Percentiles rank a stretch among this genome's conserved stretches.
These are phyloP conservation scores for Eupithecia insigniata DNA, from an alignment of 2,888 invertebrate species.

Conservation along the genomic window DNA sequence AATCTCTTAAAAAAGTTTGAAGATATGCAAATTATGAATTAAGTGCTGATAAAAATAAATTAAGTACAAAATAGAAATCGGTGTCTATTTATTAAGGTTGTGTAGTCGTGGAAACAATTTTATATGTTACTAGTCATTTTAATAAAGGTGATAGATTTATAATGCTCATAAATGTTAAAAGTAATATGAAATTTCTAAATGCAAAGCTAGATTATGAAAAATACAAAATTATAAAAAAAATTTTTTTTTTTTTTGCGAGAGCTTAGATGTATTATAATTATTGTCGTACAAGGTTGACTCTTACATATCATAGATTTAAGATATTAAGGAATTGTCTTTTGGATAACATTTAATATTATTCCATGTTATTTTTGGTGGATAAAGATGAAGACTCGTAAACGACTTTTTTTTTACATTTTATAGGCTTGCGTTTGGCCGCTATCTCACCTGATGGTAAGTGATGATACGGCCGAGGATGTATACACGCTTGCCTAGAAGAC, in stretches of 20 bases:
- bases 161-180: conserved; percentile 12
- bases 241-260: conserved; percentile 30
- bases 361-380: conserved; percentile 7
- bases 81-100: conserved; percentile 61
- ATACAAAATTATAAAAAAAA: background rate
- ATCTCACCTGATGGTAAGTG: too few relatives aligned
- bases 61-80: conserved; percentile 43
- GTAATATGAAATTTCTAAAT: conserved; percentile 16
- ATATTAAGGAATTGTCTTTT: conserved; percentile 26
- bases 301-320: conserved; percentile 61
- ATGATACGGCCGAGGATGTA: too few relatives aligned
- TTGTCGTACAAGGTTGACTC: conserved; percentile 49
- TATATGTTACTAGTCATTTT: conserved; percentile 47
- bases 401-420: too few relatives aligned
- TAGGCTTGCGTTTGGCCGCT: too few relatives aligned
- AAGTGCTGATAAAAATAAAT: conserved; percentile 14
- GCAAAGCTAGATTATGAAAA: conserved; percentile 7
- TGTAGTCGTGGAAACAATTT: conserved; percentile 51
- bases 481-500: too few relatives aligned
- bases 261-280: conserved; percentile 16
- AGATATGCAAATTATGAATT: background rate
- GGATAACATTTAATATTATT: conserved; percentile 15
- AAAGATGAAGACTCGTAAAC: conserved; percentile 42
- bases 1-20: background rate
- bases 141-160: conserved; percentile 44